A percentile compares a stretch with the other conserved stretches of the same genome.
Evolutionary conservation across 2,888 invertebrate genomes (phyloP).

Genomic region (Catotricha subobsoleta): DNA sequence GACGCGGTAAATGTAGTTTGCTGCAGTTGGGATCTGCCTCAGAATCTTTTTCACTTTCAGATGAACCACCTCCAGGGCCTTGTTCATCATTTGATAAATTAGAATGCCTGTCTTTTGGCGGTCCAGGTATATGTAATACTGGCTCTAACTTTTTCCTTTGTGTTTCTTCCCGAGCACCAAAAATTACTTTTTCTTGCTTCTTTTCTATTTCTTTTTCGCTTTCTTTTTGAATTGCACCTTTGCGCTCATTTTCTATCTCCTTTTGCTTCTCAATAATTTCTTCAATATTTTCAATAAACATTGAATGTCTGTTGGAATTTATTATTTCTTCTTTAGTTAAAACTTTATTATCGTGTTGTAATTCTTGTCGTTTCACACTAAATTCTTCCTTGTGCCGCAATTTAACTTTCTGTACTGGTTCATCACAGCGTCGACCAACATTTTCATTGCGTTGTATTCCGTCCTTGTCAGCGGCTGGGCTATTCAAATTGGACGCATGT

Average conservation of each 20-base stretch:
- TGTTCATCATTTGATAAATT: constrained; percentile 26
- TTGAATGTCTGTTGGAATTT: constrained; percentile 21
- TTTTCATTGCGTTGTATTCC: constrained; percentile 2
- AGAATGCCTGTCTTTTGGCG: background rate
- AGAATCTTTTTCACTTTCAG: constrained; percentile 56
- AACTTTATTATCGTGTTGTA: constrained; percentile 6
- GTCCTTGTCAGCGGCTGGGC: constrained; percentile 12
- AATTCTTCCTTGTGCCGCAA: constrained; percentile 15
- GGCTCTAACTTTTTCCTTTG: constrained; percentile 2
- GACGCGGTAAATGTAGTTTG: constrained; percentile 29
- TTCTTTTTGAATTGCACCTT: background rate
- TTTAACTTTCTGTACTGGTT: constrained; percentile 15
- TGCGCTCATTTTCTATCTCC: background rate
- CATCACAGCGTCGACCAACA: constrained; percentile 11
- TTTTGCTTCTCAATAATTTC: constrained; percentile 13
- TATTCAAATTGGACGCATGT: constrained; percentile 18
- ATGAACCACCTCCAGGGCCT: constrained; percentile 31
- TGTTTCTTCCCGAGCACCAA: constrained; percentile 8
- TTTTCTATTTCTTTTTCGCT: background rate
- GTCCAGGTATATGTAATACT: constrained; percentile 5
- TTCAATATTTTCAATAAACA: constrained; percentile 27
- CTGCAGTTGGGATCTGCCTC: constrained; percentile 32
- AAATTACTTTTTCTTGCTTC: constrained; percentile 10
- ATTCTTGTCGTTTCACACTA: constrained; percentile 7
- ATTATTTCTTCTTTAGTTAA: constrained; percentile 9